Percentiles rank a stretch among this genome's conserved stretches.
Evolutionary conservation across 2,888 invertebrate genomes (phyloP).

Genomic region (Temnothorax unifasciatus): DNA sequence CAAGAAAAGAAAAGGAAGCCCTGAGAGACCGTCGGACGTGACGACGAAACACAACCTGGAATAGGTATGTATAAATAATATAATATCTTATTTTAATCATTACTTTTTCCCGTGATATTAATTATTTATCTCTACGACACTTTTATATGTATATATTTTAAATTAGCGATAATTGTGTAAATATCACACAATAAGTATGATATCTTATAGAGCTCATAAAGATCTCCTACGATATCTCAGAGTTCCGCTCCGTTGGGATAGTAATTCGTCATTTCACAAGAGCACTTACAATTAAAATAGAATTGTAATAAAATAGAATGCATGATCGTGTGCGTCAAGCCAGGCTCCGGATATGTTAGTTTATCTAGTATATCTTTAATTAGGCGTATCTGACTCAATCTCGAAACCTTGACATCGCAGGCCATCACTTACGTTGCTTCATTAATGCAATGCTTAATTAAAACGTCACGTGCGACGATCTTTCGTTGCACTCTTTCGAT

Average conservation of each 20-base stretch:
- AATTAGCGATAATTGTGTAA: neutral
- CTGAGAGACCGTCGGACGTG: neutral
- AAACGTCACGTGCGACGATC: constrained; percentile 36
- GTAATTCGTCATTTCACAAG: neutral
- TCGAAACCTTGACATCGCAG: constrained; percentile 67
- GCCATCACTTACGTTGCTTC: constrained; percentile 51
- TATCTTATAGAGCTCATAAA: neutral
- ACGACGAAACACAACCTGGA: neutral
- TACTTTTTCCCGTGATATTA: neutral
- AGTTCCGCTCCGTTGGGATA: neutral
- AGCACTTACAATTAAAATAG: neutral
- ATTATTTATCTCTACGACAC: neutral
- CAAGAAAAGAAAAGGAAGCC: neutral
- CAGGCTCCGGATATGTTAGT: neutral
- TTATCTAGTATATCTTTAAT: constrained; percentile 32
- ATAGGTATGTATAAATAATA: neutral
- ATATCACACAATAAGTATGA: neutral
- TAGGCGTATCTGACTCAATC: constrained; percentile 55
- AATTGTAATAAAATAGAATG: neutral
- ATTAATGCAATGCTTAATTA: constrained; percentile 70
- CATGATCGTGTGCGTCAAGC: neutral
- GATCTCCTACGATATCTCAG: neutral
- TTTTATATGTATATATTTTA: neutral
- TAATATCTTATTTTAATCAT: neutral
- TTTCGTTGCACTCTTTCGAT: constrained; percentile 22